A percentile compares a stretch with the other conserved stretches of the same genome.
Conservation (phyloP, 2,797 vertebrate species). For the Siniperca obscura region DNA sequence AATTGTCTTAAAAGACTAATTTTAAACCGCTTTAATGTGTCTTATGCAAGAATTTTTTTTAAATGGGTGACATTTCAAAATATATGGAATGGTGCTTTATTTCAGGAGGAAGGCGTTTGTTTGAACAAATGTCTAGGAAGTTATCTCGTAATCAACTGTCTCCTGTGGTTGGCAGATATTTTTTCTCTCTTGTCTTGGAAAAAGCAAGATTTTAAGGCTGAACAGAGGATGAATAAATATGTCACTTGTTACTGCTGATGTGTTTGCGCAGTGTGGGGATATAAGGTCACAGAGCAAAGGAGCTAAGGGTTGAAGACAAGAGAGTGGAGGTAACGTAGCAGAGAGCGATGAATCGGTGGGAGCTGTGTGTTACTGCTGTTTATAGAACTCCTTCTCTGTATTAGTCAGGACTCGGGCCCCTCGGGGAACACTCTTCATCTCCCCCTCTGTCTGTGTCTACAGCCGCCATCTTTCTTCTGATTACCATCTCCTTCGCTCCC, state of each 20-base stretch:
- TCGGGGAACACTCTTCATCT: slow-evolving; percentile 61
- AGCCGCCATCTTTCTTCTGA: slow-evolving; percentile 70
- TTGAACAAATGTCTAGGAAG: background rate
- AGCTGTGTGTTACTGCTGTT: slow-evolving; percentile 69
- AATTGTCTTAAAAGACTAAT: slow-evolving; percentile 4
- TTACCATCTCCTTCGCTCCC: slow-evolving; percentile 50
- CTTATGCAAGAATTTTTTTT: background rate
- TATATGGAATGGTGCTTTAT: background rate
- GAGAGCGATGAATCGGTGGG: slow-evolving; percentile 54
- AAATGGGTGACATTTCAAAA: slow-evolving; percentile 22
- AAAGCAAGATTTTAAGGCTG: slow-evolving; percentile 24
- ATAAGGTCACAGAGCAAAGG: slow-evolving; percentile 60
- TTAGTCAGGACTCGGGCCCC: slow-evolving; percentile 68
- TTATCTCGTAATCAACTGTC: slow-evolving; percentile 1
- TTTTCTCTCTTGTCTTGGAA: background rate
- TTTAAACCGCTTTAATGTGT: slow-evolving; percentile 7
- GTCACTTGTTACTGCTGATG: slow-evolving; percentile 38
- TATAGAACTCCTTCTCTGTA: slow-evolving; percentile 69
- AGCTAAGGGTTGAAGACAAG: slow-evolving; percentile 42
- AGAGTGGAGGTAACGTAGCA: slow-evolving; percentile 67
- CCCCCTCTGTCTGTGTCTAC: slow-evolving; percentile 51
- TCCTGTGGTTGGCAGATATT: background rate
- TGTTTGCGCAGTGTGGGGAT: slow-evolving; percentile 45
- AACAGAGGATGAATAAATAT: slow-evolving; percentile 40
- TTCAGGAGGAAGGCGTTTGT: background rate